A percentile compares a stretch with the other conserved stretches of the same genome.
These are phyloP conservation scores for Chloroclysta siterata DNA, from an alignment of 2,888 invertebrate species.

Conservation along the genomic window DNA sequence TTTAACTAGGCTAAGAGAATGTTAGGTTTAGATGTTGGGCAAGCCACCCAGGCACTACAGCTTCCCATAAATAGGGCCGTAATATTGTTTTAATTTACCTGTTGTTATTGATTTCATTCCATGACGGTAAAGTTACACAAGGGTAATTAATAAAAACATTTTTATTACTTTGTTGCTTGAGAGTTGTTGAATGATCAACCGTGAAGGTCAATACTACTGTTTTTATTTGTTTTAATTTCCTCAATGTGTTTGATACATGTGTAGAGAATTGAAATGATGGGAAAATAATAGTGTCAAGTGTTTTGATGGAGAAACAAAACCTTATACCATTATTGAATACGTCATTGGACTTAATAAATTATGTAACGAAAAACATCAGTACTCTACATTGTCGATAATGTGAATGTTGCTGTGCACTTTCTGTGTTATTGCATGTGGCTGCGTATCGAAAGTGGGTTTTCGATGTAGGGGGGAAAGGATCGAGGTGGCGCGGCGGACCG, in stretches of 20 bases:
- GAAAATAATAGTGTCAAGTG: constrained; percentile 8
- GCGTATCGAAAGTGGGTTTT: constrained; percentile 32
- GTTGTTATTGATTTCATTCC: too few relatives aligned
- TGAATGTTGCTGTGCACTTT: constrained; percentile 46
- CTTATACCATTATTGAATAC: background rate
- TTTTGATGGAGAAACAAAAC: constrained; percentile 3
- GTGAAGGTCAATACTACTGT: constrained; percentile 26
- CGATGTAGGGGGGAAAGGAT: constrained; percentile 48
- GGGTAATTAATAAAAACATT: background rate
- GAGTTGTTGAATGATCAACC: constrained; percentile 21
- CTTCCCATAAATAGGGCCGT: too few relatives aligned
- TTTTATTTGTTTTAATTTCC: constrained; percentile 14
- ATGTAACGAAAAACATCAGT: background rate
- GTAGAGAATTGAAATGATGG: constrained; percentile 10
- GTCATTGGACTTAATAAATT: constrained; percentile 9
- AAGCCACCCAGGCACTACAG: too few relatives aligned
- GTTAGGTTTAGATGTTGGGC: too few relatives aligned
- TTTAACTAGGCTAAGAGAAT: too few relatives aligned
- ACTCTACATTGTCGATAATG: constrained; percentile 36
- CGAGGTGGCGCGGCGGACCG: constrained; percentile 45
- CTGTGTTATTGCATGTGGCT: constrained; percentile 36
- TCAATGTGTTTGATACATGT: constrained; percentile 8
- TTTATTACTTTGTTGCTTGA: background rate
- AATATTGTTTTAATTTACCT: too few relatives aligned
- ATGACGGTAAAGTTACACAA: background rate